These are phyloP conservation scores for Parelbella ahira DNA, from an alignment of 2,888 invertebrate genomes.

Conservation along the genomic window DNA sequence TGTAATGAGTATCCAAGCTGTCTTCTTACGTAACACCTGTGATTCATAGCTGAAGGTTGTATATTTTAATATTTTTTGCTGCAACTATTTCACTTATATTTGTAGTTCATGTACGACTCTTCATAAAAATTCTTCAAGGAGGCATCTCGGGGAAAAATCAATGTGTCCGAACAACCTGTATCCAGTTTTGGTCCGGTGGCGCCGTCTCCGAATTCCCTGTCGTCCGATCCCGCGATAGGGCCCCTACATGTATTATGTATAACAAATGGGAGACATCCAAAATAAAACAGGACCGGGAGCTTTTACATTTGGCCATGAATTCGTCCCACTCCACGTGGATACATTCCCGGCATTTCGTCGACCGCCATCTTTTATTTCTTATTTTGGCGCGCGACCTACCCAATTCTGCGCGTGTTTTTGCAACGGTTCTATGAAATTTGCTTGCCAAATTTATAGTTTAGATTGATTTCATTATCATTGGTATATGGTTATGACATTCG, in stretches of 20 bases:
- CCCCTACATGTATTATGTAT: conserved; percentile 77
- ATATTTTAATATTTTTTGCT: no score
- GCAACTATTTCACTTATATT: no score
- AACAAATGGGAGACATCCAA: conserved; percentile 79
- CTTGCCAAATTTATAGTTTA: neutral
- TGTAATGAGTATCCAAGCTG: no score
- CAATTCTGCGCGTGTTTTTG: conserved; percentile 26
- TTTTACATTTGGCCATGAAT: conserved; percentile 60
- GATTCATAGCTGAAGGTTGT: no score
- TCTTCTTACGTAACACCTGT: no score
- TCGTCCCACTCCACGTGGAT: conserved; percentile 59
- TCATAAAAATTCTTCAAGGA: no score
- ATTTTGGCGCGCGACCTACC: conserved; percentile 56
- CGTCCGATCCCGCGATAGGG: conserved; percentile 73
- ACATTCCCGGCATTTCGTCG: conserved; percentile 68
- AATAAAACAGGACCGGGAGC: conserved; percentile 64
- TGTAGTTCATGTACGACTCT: no score
- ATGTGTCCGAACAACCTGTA: conserved; percentile 51
- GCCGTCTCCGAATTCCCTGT: conserved; percentile 73
- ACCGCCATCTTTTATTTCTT: conserved; percentile 52
- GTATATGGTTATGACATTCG: no score
- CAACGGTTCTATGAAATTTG: conserved; percentile 27
- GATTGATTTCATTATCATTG: no score
- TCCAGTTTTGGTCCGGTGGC: conserved; percentile 53
- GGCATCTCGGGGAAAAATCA: conserved; percentile 16